phyloP scores from a whole-genome alignment of 2,797 vertebrate genomes.

The Notolabrus celidotus region DNA sequence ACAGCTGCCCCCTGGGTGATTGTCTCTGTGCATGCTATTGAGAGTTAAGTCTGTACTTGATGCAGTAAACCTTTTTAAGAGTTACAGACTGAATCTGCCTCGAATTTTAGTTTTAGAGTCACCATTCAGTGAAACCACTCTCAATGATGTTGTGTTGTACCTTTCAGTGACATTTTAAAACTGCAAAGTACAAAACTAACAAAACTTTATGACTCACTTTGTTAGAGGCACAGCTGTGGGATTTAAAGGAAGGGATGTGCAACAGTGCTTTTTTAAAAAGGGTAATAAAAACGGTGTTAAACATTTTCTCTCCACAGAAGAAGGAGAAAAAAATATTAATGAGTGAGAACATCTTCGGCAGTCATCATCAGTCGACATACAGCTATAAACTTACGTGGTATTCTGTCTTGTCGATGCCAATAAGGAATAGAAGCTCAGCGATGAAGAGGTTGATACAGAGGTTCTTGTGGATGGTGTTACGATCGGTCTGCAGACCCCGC shows the following conservation, averaged over 20 bases:
- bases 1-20: slow-evolving; percentile 51
- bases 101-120: slow-evolving; percentile 43
- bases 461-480: slow-evolving; percentile 98
- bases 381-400: slow-evolving; percentile 85
- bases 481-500: slow-evolving; percentile 93
- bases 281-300: too few relatives aligned
- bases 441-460: slow-evolving; percentile 97
- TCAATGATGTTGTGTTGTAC: slow-evolving; percentile 13
- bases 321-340: too few relatives aligned
- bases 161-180: slow-evolving; percentile 17
- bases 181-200: slow-evolving; percentile 19
- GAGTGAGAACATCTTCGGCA: background rate
- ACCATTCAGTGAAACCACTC: slow-evolving; percentile 12
- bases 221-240: background rate
- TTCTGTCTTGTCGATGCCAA: slow-evolving; percentile 95
- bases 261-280: background rate
- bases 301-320: too few relatives aligned
- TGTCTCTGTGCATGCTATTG: slow-evolving; percentile 53
- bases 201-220: slow-evolving; percentile 25
- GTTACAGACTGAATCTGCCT: slow-evolving; percentile 47
- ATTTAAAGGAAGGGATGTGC: slow-evolving; percentile 15
- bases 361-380: background rate
- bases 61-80: slow-evolving; percentile 58
- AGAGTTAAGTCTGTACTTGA: slow-evolving; percentile 54
- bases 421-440: slow-evolving; percentile 95